Base-by-base conservation (phyloP, 2,797 vertebrate species). In the Brachymystax lenok region DNA sequence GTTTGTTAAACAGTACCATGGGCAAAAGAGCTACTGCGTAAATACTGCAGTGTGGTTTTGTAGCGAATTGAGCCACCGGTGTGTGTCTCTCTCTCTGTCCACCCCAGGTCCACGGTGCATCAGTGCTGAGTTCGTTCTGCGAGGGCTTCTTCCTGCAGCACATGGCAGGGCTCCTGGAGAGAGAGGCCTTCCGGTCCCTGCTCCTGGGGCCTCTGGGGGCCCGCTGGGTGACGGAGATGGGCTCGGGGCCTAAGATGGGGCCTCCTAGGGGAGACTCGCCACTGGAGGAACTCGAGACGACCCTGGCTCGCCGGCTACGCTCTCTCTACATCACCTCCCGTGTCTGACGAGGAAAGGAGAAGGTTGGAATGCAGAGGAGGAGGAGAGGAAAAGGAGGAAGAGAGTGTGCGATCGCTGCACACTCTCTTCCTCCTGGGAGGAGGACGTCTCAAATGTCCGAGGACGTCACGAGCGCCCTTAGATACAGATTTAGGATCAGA, bases 131-230 rank as follows among this genome's bases (percentile, higher is more conserved):
- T 76, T 92, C 95, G 0, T 96, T 97, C 85, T 98, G 97, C 0
- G 96, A 98, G 81, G 95, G 96, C 78, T 99, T 95, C 95, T 99
- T 99, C 93, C 92, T 99, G 81, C 95, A 98, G 90, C 96, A 97
- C 86, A 98, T 99, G 97, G 93, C 91, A 30, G 89, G 93, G 0
- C 92, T 99, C n/a, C 88, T 99, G 73, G 97, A 98, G 79, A 95
- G 93, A 79, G 98, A 99, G 77, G 83, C 92, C 0, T 99, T 99
- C 91, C 95, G 90, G 77, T 93, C 90, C 82, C 94, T 99, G 71
- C 92, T 98, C 88, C 92, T 96, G n/a, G 85, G 96, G 76, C 92
- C 95, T 72, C 89, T 93, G 1, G 85, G 72, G 5, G 93, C 91
- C 89, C 96, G 96, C 86, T 95, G 95, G 50, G 94, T 95, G 30